These are phyloP conservation scores for Chrysocyon brachyurus DNA, from an alignment of 2,797 vertebrate genomes.

Conservation along the genomic window DNA sequence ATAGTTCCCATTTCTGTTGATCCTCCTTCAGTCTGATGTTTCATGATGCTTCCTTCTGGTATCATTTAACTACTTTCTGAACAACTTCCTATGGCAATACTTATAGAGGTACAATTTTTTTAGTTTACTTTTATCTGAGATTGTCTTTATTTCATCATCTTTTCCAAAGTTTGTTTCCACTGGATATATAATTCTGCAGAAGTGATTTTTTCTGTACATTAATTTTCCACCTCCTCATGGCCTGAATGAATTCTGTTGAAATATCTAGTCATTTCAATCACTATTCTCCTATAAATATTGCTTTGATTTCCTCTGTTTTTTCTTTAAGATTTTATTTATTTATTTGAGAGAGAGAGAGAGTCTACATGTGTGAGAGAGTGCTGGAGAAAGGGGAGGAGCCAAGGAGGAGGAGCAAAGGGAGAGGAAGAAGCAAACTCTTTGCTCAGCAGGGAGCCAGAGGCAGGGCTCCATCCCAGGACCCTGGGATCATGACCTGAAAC, in stretches of 20 bases:
- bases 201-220: not conserved
- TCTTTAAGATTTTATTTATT: too few relatives aligned
- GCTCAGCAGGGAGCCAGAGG: too few relatives aligned
- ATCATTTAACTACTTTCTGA: not conserved
- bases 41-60: not conserved
- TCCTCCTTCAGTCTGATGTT: not conserved
- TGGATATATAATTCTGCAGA: not conserved
- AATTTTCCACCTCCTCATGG: not conserved
- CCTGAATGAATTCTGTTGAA: not conserved
- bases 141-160: not conserved
- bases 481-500: too few relatives aligned
- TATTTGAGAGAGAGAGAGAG: too few relatives aligned
- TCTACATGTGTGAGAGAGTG: too few relatives aligned
- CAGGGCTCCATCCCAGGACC: too few relatives aligned
- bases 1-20: not conserved
- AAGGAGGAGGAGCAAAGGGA: too few relatives aligned
- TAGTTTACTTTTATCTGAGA: not conserved
- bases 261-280: not conserved
- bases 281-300: not conserved
- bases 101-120: not conserved
- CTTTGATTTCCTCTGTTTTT: not conserved
- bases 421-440: too few relatives aligned
- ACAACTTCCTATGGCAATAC: not conserved
- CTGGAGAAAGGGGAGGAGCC: too few relatives aligned
- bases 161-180: not conserved